Percentiles rank a stretch among this genome's conserved stretches.
Evolutionary conservation across 2,888 invertebrate species (phyloP).

Genomic region (Brachyopa scutellaris): DNA sequence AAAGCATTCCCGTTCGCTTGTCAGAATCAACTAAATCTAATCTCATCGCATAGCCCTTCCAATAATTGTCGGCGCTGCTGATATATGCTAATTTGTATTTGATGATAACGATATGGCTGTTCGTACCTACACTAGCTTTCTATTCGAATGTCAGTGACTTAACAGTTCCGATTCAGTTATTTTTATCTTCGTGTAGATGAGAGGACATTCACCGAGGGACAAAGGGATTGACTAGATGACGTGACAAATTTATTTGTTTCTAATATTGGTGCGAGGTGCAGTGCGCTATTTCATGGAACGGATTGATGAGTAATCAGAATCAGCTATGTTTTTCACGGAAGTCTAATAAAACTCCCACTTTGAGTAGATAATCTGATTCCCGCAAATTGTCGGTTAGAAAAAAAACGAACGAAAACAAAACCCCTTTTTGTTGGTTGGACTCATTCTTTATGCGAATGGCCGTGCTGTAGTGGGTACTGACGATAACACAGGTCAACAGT

Average conservation of each 20-base stretch:
- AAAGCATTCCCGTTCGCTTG: slow-evolving; percentile 19
- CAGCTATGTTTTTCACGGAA: background rate
- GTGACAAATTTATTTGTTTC: slow-evolving; percentile 8
- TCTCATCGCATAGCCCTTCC: background rate
- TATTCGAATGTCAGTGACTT: background rate
- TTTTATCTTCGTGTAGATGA: background rate
- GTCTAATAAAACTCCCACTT: background rate
- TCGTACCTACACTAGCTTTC: background rate
- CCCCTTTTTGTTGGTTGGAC: no score
- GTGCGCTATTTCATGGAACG: background rate
- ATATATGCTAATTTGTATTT: slow-evolving; percentile 29
- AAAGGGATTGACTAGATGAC: no score
- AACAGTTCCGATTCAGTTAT: background rate
- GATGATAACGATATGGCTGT: slow-evolving; percentile 33
- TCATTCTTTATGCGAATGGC: no score
- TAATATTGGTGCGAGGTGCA: background rate
- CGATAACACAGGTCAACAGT: no score
- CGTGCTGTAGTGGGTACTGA: no score
- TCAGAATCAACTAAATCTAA: slow-evolving; percentile 31
- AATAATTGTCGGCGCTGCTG: background rate
- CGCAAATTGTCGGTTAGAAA: background rate
- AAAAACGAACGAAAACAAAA: no score
- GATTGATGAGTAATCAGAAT: background rate
- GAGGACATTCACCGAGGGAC: background rate
- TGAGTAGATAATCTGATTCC: background rate